A percentile compares a stretch with the other conserved stretches of the same genome.
Evolutionary conservation across 2,113 vertebrate species (phyloP).

Genomic region (Scolopax mira): DNA sequence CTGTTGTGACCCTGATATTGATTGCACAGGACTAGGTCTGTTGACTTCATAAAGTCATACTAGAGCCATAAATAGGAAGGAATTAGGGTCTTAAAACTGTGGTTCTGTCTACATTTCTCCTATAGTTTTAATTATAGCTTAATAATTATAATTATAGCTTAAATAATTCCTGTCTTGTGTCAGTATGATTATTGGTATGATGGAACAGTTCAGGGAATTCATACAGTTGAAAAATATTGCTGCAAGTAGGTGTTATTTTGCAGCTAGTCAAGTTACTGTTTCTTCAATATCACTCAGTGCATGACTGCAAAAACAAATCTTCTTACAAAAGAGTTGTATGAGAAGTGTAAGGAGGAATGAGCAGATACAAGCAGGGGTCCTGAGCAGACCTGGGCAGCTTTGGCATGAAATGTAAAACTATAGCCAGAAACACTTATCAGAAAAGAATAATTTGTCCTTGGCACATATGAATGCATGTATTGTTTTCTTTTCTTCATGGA

Average conservation of each 20-base stretch:
- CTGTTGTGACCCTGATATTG: neutral
- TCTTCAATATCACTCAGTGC: neutral
- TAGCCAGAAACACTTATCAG: neutral
- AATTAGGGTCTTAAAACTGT: neutral
- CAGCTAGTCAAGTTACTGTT: neutral
- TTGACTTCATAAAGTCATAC: neutral
- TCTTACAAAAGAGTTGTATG: neutral
- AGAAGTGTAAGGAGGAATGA: neutral
- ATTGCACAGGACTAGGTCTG: neutral
- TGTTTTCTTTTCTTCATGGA: neutral
- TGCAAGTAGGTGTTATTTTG: neutral
- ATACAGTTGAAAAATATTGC: neutral
- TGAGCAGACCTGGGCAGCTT: neutral
- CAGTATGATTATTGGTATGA: neutral
- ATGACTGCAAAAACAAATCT: neutral
- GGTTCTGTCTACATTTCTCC: neutral
- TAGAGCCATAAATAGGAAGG: neutral
- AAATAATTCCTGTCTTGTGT: neutral
- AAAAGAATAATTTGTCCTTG: neutral
- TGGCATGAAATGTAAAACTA: neutral
- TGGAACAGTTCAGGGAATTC: neutral
- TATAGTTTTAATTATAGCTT: no score
- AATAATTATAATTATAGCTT: no score
- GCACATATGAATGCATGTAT: neutral
- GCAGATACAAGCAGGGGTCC: neutral